Conservation (phyloP, 2,888 invertebrate genomes). For the Aphelenchoides bicaudatus region DNA sequence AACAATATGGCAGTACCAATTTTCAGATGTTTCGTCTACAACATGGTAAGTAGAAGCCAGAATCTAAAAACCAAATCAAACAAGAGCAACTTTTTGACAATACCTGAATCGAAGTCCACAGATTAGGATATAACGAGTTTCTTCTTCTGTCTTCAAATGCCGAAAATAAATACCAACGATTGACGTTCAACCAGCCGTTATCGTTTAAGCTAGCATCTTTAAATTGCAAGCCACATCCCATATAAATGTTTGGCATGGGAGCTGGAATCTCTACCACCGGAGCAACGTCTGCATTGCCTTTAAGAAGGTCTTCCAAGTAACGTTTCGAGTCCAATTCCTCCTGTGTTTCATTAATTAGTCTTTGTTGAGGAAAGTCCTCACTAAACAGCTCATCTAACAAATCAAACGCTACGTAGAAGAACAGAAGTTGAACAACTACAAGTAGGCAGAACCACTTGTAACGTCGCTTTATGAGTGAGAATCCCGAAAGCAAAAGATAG, state of each 20-base stretch:
- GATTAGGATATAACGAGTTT: constrained; percentile 44
- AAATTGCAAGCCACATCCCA: constrained; percentile 27
- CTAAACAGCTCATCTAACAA: not conserved
- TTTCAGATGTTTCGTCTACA: constrained; percentile 24
- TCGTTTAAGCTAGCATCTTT: constrained; percentile 24
- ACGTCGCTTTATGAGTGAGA: no score
- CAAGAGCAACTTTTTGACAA: constrained; percentile 10
- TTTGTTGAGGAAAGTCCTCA: constrained; percentile 14
- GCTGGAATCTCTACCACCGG: constrained; percentile 34
- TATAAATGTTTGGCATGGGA: constrained; percentile 31
- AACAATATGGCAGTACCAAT: constrained; percentile 38
- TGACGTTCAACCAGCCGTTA: constrained; percentile 26
- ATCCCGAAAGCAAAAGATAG: no score
- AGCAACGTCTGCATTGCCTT: constrained; percentile 36
- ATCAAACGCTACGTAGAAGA: no score
- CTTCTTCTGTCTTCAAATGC: constrained; percentile 50
- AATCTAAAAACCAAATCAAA: constrained; percentile 21
- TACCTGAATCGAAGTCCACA: constrained; percentile 18
- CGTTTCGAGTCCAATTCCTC: constrained; percentile 32
- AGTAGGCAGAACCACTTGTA: no score
- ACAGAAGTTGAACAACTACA: no score
- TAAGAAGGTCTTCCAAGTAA: constrained; percentile 33
- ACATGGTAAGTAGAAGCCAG: constrained; percentile 22
- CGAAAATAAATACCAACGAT: constrained; percentile 42
- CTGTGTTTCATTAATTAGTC: constrained; percentile 10